Evolutionary conservation across 2,797 vertebrate genomes (phyloP), one percentile per base, ranked within the genome.

Genomic region (Rhynchotus rufescens): DNA sequence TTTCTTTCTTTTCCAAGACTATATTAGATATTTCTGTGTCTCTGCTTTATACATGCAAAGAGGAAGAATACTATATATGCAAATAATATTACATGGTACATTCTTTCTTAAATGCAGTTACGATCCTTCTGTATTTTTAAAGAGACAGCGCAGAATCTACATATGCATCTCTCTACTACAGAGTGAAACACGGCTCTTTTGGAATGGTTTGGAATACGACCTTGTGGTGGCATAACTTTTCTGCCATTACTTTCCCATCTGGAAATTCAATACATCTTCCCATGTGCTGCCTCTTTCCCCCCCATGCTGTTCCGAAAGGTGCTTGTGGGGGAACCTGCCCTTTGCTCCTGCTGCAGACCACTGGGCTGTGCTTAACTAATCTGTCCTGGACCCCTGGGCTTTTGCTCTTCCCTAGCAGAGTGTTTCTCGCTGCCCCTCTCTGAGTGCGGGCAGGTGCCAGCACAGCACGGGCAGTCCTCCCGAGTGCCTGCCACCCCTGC

Each of bases 191-290:
- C 19, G 60, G 56, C 34, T 88, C 25, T 92, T 82, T 82, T 91
- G 83, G 83, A 90, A 79, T 96, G 83, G 79, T 73, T 74, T 83
- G 38, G 64, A 69, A 61, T 56, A 15, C 40, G 19, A 75, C 54
- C 56, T 72, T 71, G 49, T 59, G 52, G 57, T 90, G 76, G 84
- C 71, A 79, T 86, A 75, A 62, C 44, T 83, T 93, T 95, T 95
- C 60, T 89, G 64, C 73, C 80, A 59, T 86, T 93, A 66, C 76
- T 91, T 92, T 89, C 73, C 88, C 93, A 95, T 95, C 96, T 96
- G 96, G 93, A 95, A 97, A 93, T 95, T 88, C 90, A 95, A 89
- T 95, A 52, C 23, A 22, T 52, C 45, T 72, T 94, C 90, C 68
- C 66, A 47, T 62, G 83, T 60, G 85, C 80, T 86, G 78, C 75